phyloP scores from a whole-genome alignment of 2,888 invertebrate species.

The Hirtodrosophila confusa region DNA sequence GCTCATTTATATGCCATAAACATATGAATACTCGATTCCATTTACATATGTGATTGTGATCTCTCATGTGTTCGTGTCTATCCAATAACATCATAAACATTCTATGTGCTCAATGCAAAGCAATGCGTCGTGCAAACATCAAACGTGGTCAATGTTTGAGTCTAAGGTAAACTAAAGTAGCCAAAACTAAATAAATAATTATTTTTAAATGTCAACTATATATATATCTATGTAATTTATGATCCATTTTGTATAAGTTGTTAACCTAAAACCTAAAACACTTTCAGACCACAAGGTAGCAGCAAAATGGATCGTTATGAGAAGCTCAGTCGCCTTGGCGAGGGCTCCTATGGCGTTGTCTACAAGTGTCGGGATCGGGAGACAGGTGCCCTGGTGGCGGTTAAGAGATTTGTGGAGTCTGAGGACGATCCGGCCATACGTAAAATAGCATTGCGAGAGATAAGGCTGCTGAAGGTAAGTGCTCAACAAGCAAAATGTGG shows the following conservation, averaged over 20 bases:
- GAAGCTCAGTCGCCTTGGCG: slow-evolving; percentile 96
- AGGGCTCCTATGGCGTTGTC: slow-evolving; percentile 90
- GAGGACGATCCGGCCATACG: slow-evolving; percentile 98
- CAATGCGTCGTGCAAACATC: slow-evolving; percentile 80
- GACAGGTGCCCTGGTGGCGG: slow-evolving; percentile 96
- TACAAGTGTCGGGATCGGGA: slow-evolving; percentile 98
- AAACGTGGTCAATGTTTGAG: slow-evolving; percentile 82
- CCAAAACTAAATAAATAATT: neutral
- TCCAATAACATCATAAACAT: slow-evolving; percentile 57
- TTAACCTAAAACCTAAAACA: neutral
- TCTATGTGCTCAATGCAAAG: slow-evolving; percentile 79
- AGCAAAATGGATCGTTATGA: slow-evolving; percentile 97
- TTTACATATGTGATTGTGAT: slow-evolving; percentile 32
- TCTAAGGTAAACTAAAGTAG: slow-evolving; percentile 73
- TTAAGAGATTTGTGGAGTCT: slow-evolving; percentile 98
- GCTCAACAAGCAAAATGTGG: too few relatives aligned
- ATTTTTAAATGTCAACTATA: neutral
- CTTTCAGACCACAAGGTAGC: slow-evolving; percentile 91
- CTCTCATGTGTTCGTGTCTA: slow-evolving; percentile 73
- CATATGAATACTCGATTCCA: slow-evolving; percentile 26
- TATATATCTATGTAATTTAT: neutral
- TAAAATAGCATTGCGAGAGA: slow-evolving; percentile 97
- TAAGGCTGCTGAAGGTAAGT: slow-evolving; percentile 94
- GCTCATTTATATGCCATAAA: slow-evolving; percentile 23
- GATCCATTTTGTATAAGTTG: neutral